Evolutionary conservation across 1,140 invertebrate genomes (phyloP).

Genomic region (Lamellibrachia luymesi): DNA sequence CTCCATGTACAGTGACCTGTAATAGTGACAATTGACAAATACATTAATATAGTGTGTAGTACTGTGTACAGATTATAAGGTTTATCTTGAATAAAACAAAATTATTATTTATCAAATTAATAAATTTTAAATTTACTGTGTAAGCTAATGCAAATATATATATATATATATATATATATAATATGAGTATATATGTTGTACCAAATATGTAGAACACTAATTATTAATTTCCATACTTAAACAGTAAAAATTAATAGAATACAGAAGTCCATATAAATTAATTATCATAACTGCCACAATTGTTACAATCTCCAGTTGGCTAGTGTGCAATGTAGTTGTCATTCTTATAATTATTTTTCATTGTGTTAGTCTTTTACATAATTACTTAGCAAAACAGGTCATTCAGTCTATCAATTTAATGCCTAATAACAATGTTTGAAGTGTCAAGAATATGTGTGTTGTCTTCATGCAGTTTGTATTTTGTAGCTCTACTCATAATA

Average conservation of each 20-base stretch:
- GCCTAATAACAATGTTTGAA: background rate
- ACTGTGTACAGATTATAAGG: background rate
- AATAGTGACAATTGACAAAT: no score
- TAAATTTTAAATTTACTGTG: background rate
- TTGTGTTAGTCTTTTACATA: background rate
- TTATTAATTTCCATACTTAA: background rate
- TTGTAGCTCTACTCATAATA: background rate
- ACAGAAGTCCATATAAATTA: background rate
- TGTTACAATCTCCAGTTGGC: background rate
- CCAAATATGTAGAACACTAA: background rate
- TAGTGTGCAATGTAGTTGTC: background rate
- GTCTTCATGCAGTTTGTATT: background rate
- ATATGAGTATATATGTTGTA: background rate
- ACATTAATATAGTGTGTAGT: background rate
- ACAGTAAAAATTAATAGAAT: background rate
- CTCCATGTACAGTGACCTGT: background rate
- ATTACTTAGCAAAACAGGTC: background rate
- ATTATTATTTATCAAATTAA: background rate
- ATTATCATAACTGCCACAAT: background rate
- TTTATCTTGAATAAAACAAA: background rate
- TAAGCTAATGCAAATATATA: background rate
- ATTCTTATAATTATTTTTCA: background rate
- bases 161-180: constrained; percentile 4
- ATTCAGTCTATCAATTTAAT: background rate
- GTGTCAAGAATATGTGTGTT: background rate